Base-by-base conservation (phyloP, 2,888 invertebrate species). In the Nezara viridula region DNA sequence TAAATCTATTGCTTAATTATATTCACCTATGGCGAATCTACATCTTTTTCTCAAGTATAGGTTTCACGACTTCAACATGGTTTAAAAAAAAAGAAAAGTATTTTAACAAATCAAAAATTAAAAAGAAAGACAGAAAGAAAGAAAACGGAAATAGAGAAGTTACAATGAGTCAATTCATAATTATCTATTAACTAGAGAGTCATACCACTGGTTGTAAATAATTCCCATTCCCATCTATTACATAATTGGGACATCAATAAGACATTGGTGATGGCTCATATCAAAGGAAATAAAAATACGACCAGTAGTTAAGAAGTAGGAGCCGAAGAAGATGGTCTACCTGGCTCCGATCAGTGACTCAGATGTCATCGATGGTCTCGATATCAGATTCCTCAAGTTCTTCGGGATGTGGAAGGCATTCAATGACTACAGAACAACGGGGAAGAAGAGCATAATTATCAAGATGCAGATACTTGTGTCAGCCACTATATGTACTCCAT, bases 341-440 rank as follows among this genome's bases (percentile, higher is more conserved):
- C 66, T 37, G 19, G 37, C 1, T 21, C 14, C 16, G n/a, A n/a
- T n/a, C n/a, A n/a, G n/a, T n/a, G n/a, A n/a, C n/a, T 73, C 66
- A 73, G 66, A 37, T 73, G 66, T 73, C 66, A 37, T 73, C 32
- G 66, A 73, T 9, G 66, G 66, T 37, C 66, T 73, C 9, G 37
- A 37, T 37, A 73, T 73, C 32, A 73, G 66, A 37, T 73, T 73
- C 37, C 66, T 73, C 66, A 73, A 73, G 66, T 6, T 73, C 66
- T 73, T 37, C 21, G 37, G 66, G 7, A 73, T 73, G 66, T 73
- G 66, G 66, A 73, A 37, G 14, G 66, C 66, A 2, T 19, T 73
- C 24, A 73, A 73, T 4, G 66, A 73, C 19, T 73, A 73, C 32
- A 73, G 66, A 21, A 73, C 66, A 7, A 73, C 32, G 7, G 66